A percentile compares a stretch with the other conserved stretches of the same genome.
phyloP scores from a whole-genome alignment of 2,797 vertebrate genomes.

The Parauchenoglanis punctatus region DNA sequence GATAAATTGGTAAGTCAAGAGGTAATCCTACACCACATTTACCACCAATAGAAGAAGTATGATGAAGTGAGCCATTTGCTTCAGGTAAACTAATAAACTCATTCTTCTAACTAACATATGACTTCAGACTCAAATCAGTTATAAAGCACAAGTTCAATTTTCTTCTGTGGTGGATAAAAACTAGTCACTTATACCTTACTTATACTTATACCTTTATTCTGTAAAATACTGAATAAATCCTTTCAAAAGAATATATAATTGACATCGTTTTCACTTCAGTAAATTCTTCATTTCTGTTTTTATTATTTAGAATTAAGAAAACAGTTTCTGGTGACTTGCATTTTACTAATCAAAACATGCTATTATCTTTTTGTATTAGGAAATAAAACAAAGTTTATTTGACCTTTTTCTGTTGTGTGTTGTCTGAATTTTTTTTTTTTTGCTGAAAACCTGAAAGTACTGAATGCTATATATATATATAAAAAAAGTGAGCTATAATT shows the following conservation, averaged over 20 bases:
- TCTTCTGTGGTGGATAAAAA: not conserved
- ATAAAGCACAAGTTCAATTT: conserved; percentile 6
- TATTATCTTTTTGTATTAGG: no score
- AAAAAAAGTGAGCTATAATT: conserved; percentile 29
- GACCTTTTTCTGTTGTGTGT: not conserved
- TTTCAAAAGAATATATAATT: not conserved
- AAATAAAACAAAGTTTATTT: not conserved
- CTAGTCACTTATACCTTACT: not conserved
- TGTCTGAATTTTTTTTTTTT: conserved; percentile 7
- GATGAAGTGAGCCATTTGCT: conserved; percentile 76
- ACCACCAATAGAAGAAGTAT: conserved; percentile 70
- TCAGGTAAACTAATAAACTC: conserved; percentile 52
- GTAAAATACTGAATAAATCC: not conserved
- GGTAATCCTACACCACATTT: conserved; percentile 75
- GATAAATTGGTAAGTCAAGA: conserved; percentile 61
- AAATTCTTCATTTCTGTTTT: not conserved
- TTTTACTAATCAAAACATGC: not conserved
- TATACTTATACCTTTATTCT: not conserved
- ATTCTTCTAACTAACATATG: conserved; percentile 28
- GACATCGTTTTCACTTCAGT: not conserved
- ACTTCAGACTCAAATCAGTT: conserved; percentile 24
- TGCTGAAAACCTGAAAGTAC: conserved; percentile 34
- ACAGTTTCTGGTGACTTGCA: not conserved
- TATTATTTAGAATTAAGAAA: not conserved
- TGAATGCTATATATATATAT: not conserved